phyloP scores from a whole-genome alignment of 2,888 invertebrate genomes.

The Drosophila kuntzei region DNA sequence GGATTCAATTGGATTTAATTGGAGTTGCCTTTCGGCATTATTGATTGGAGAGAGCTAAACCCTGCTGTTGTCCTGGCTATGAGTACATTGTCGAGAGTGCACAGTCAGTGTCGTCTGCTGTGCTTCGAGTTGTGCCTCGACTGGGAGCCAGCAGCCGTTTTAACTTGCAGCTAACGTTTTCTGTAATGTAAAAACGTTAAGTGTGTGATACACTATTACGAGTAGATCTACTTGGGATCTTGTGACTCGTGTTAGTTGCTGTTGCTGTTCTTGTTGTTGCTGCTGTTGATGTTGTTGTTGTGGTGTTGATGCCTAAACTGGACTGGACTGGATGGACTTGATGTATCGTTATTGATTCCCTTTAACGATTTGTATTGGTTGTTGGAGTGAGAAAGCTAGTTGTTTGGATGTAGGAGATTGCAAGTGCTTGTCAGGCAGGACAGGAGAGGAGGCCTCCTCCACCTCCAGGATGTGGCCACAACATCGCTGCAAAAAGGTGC shows the following conservation, averaged over 20 bases:
- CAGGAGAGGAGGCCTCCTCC: slow-evolving; percentile 1
- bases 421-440: slow-evolving; percentile 6
- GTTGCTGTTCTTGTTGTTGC: too few relatives aligned
- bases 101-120: slow-evolving; percentile 25
- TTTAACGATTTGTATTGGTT: slow-evolving; percentile 76
- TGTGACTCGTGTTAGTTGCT: slow-evolving; percentile 6
- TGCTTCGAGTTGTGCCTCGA: slow-evolving; percentile 18
- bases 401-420: slow-evolving; percentile 14
- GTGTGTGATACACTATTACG: slow-evolving; percentile 36
- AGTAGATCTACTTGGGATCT: slow-evolving; percentile 32
- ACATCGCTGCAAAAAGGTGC: slow-evolving; percentile 56
- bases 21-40: neutral
- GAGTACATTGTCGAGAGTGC: neutral
- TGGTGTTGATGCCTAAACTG: slow-evolving; percentile 32
- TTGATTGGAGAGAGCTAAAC: too few relatives aligned
- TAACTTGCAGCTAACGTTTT: slow-evolving; percentile 43
- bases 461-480: slow-evolving; percentile 4
- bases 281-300: slow-evolving; percentile 43
- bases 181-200: slow-evolving; percentile 68
- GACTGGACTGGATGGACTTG: slow-evolving; percentile 77
- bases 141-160: slow-evolving; percentile 17
- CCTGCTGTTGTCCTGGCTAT: slow-evolving; percentile 9
- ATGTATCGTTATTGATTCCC: slow-evolving; percentile 82
- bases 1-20: slow-evolving; percentile 15
- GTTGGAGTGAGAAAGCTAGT: slow-evolving; percentile 43